Conservation (phyloP, 1,140 invertebrate genomes). For the Ips nitidus region DNA sequence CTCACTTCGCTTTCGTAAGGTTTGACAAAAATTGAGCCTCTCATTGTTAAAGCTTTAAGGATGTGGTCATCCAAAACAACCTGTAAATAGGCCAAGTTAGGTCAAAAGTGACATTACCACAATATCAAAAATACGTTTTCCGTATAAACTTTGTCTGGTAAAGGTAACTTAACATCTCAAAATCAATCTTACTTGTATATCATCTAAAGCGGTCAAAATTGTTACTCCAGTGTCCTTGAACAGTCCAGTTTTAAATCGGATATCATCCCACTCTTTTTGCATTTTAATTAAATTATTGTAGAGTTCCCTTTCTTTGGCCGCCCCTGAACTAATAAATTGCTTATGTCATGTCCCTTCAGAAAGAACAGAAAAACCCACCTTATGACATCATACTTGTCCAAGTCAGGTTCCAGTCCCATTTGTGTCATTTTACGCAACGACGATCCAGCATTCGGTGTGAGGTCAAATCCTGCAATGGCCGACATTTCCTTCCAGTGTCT, state of each 20-base stretch:
- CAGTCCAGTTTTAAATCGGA: slow-evolving; percentile 68
- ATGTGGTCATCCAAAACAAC: slow-evolving; percentile 84
- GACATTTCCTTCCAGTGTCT: slow-evolving; percentile 91
- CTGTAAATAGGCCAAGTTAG: slow-evolving; percentile 78
- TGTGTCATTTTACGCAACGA: slow-evolving; percentile 81
- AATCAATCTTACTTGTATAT: slow-evolving; percentile 80
- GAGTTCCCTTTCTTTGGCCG: slow-evolving; percentile 82
- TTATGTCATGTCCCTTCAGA: not conserved
- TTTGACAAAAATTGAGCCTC: slow-evolving; percentile 86
- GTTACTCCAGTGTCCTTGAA: slow-evolving; percentile 74
- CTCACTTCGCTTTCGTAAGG: slow-evolving; percentile 75
- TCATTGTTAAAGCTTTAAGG: slow-evolving; percentile 81
- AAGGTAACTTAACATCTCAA: slow-evolving; percentile 78
- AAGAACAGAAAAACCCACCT: not conserved
- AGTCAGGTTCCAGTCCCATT: slow-evolving; percentile 70
- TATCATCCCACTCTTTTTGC: slow-evolving; percentile 76
- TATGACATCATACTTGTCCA: slow-evolving; percentile 65
- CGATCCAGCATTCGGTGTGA: slow-evolving; percentile 75
- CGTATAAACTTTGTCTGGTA: slow-evolving; percentile 71
- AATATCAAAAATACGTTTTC: slow-evolving; percentile 69
- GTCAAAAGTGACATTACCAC: slow-evolving; percentile 75
- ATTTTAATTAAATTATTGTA: slow-evolving; percentile 80
- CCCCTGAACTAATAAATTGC: slow-evolving; percentile 63
- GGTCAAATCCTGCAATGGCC: slow-evolving; percentile 73
- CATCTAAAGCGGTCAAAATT: slow-evolving; percentile 73